Evolutionary conservation across 2,113 vertebrate species (phyloP).

Genomic region (Albula glossodonta): DNA sequence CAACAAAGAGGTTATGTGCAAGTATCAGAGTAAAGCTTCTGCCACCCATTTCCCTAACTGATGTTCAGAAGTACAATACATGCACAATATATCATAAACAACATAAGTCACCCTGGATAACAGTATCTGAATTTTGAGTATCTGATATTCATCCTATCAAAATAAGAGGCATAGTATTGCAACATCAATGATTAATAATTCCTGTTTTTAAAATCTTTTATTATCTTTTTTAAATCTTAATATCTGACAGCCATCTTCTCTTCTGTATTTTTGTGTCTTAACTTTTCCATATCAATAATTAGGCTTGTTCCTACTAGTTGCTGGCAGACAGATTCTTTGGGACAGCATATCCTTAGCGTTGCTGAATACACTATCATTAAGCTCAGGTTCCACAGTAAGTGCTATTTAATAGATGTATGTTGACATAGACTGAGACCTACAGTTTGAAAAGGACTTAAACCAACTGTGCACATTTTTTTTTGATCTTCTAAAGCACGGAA

Average conservation of each 20-base stretch:
- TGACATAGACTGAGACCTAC: background rate
- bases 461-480: background rate
- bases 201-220: no score
- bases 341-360: background rate
- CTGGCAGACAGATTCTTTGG: background rate
- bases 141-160: no score
- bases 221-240: no score
- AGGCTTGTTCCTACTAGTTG: conserved; percentile 1
- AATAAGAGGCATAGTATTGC: no score
- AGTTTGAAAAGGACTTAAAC: background rate
- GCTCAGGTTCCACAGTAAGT: background rate
- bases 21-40: no score
- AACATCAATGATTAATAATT: no score
- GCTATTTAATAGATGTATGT: background rate
- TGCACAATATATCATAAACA: no score
- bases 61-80: no score
- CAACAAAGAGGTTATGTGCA: no score
- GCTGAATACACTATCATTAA: background rate
- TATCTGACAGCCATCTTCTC: background rate
- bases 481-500: background rate
- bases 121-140: no score
- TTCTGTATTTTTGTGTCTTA: background rate
- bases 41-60: no score
- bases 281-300: background rate
- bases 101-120: no score